Percentiles rank a stretch among this genome's conserved stretches.
These are phyloP conservation scores for Epirrita christyi DNA, from an alignment of 2,888 invertebrate genomes.

Conservation along the genomic window DNA sequence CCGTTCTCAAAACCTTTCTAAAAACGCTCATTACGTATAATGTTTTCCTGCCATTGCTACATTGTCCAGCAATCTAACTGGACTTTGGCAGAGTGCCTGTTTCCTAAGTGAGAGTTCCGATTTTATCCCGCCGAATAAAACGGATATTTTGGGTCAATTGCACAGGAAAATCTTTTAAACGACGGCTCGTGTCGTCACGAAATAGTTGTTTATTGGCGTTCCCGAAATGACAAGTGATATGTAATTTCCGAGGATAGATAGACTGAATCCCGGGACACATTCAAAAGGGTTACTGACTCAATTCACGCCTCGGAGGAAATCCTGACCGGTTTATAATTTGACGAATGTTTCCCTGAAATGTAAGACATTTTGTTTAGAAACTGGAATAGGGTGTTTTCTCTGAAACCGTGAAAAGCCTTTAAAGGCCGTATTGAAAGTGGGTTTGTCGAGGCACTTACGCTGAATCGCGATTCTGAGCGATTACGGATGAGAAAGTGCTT, in stretches of 20 bases:
- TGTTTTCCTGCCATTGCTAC: slow-evolving; percentile 35
- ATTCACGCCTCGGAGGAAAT: slow-evolving; percentile 29
- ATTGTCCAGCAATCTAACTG: slow-evolving; percentile 36
- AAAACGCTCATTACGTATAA: slow-evolving; percentile 42
- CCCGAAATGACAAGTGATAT: slow-evolving; percentile 32
- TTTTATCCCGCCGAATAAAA: slow-evolving; percentile 43
- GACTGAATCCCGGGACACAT: slow-evolving; percentile 28
- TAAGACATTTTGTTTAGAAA: slow-evolving; percentile 40
- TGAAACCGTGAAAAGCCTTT: slow-evolving; percentile 32
- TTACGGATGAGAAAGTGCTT: slow-evolving; percentile 49
- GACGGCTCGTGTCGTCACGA: slow-evolving; percentile 32
- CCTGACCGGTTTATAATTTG: slow-evolving; percentile 39
- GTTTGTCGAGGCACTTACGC: slow-evolving; percentile 38
- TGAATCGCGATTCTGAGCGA: slow-evolving; percentile 52
- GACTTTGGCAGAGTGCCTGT: slow-evolving; percentile 44
- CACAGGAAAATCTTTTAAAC: slow-evolving; percentile 40
- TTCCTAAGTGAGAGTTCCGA: slow-evolving; percentile 42
- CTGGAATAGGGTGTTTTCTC: slow-evolving; percentile 30
- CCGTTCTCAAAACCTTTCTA: slow-evolving; percentile 37
- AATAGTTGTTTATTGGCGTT: slow-evolving; percentile 35
- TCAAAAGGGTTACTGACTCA: slow-evolving; percentile 34
- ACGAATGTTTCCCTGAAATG: slow-evolving; percentile 36
- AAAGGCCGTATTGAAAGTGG: slow-evolving; percentile 49
- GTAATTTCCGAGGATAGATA: slow-evolving; percentile 33
- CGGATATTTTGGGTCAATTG: slow-evolving; percentile 43